Percentiles rank a stretch among this genome's conserved stretches.
Evolutionary conservation across 2,797 vertebrate species (phyloP).

Genomic region (Pelochelys cantorii): DNA sequence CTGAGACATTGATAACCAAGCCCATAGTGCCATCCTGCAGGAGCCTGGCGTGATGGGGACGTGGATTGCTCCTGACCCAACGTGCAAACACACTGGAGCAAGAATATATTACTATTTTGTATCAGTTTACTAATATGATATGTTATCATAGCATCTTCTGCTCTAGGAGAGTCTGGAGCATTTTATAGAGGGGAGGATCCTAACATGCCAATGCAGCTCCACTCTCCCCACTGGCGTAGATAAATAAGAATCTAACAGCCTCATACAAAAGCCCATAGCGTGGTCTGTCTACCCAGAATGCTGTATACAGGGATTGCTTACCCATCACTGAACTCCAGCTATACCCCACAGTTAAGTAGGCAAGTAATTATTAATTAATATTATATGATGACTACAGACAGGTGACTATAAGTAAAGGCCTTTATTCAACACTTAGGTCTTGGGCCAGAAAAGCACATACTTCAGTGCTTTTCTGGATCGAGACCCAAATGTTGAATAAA

Average conservation of each 20-base stretch:
- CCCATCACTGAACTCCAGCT: neutral
- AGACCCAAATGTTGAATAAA: no score
- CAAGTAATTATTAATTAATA: constrained; percentile 30
- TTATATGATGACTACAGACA: neutral
- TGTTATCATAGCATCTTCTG: constrained; percentile 24
- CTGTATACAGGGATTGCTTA: constrained; percentile 37
- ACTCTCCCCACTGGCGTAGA: neutral
- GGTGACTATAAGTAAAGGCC: constrained; percentile 21
- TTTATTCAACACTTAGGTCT: constrained; percentile 15
- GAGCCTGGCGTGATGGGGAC: constrained; percentile 65
- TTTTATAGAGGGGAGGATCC: neutral
- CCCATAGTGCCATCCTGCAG: constrained; percentile 73
- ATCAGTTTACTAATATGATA: neutral
- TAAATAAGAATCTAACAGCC: neutral
- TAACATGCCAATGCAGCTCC: neutral
- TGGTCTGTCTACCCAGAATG: constrained; percentile 10
- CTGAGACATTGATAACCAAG: constrained; percentile 51
- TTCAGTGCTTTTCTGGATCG: no score
- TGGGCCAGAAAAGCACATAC: constrained; percentile 27
- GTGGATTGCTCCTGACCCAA: constrained; percentile 37
- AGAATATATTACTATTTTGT: constrained; percentile 38
- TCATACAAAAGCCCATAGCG: neutral
- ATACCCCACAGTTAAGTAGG: constrained; percentile 22
- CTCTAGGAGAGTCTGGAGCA: constrained; percentile 7
- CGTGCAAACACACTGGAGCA: neutral